Evolutionary conservation across 2,888 invertebrate species (phyloP), one percentile per base, ranked within the genome.

Genomic region (Eristalis intricaria): DNA sequence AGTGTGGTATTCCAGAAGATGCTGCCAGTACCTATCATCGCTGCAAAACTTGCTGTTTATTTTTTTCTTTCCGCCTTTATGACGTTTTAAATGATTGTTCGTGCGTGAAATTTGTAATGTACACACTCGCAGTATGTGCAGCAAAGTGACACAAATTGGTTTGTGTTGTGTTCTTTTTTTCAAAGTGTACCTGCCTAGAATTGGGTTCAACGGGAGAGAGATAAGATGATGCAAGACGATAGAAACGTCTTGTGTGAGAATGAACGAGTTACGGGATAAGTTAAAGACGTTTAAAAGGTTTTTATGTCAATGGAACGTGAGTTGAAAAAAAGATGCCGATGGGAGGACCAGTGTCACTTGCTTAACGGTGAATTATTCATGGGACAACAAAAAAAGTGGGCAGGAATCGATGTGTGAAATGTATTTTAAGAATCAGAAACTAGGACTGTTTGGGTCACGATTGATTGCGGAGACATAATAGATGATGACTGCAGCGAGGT

Each of bases 1-100:
- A 50, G n/a, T n/a, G 43, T n/a, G 43, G n/a, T 5, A 50, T 50
- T 50, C 50, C 50, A 19, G 50, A 19, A 50, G 50, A 50, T 50
- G 50, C 19, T 50, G 8, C 19, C 4, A 13, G 13, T 15, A n/a
- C n/a, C n/a, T n/a, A n/a, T 15, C 43, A 4, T 38, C 43, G 43
- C 43, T 13, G 38, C 38, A 38, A 13, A 11, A 19, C 43, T n/a
- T 50, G 19, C 19, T 61, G 61, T 71, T 82, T 79, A 32, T 61
- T 71, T 82, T 79, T 40, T 50, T 40, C 63, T n/a, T n/a, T n/a
- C 58, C 4, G 78, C 82, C 78, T 86, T 86, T 86, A 86, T 75
- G 50, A 38, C 66, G 69, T 71, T 84, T 82, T 86, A 82, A 86
- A 75, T 86, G 82, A 86, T 82, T 71, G 82, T 86, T 83, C 86